A percentile compares a stretch with the other conserved stretches of the same genome.
Evolutionary conservation across 2,113 vertebrate species (phyloP).

Genomic region (Gymnogyps californianus): DNA sequence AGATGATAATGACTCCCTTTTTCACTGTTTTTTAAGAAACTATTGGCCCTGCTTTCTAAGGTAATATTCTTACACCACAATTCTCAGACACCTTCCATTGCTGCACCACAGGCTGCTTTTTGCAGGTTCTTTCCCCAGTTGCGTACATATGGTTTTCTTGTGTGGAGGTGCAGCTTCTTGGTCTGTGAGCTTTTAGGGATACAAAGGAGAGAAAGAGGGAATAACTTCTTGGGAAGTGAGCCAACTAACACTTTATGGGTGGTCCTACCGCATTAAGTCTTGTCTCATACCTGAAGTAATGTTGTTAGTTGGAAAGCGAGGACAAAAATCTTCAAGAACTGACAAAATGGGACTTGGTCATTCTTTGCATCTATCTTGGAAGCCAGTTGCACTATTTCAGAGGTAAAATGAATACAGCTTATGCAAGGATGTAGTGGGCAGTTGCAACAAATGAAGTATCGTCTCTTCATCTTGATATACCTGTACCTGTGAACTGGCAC

Average conservation of each 20-base stretch:
- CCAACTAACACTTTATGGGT: neutral
- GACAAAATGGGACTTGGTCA: neutral
- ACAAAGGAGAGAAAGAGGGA: neutral
- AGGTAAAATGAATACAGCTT: neutral
- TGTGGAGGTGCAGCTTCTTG: neutral
- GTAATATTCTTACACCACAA: neutral
- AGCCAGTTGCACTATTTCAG: neutral
- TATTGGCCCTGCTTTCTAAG: neutral
- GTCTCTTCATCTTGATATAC: neutral
- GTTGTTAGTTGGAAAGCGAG: neutral
- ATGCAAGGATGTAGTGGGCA: neutral
- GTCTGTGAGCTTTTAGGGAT: neutral
- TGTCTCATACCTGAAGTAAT: neutral
- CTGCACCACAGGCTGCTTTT: neutral
- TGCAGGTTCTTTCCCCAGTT: neutral
- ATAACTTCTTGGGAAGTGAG: neutral
- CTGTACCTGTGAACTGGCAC: neutral
- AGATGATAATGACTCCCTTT: neutral
- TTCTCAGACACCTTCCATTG: neutral
- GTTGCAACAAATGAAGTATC: neutral
- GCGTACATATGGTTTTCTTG: accelerated
- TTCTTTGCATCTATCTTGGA: neutral
- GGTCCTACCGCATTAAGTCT: neutral
- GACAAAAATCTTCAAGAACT: neutral
- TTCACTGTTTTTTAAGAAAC: neutral